Evolutionary conservation across 2,888 invertebrate species (phyloP), one percentile per base, ranked within the genome.

Genomic region (Eupithecia exiguata): DNA sequence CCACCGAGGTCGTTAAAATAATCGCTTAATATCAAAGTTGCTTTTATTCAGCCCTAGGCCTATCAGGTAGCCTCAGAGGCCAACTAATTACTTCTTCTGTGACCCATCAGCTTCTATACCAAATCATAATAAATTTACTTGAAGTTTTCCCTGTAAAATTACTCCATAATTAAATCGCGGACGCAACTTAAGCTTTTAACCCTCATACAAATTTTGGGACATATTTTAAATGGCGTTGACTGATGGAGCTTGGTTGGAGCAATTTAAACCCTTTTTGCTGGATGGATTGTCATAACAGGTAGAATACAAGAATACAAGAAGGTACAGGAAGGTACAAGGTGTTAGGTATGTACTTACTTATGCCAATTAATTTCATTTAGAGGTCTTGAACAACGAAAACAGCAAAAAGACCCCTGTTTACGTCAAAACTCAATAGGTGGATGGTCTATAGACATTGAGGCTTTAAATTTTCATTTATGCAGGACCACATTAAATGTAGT

Each of bases 131-230:
- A 25, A 58, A 25, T 53, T 21, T 53, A 53, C 53, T 53, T 3
- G 10, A 10, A 58, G 21, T 58, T 58, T 58, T 58, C 25, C 25
- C 5, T 62, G 62, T 62, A 62, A 30, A 62, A 62, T 62, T 35
- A 62, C 35, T 62, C 35, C 62, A 18, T 62, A 62, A 62, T 62
- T 62, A 62, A 62, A 62, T 62, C 62, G 35, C 35, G 62, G 30
- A 35, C 16, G 35, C 35, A 30, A 35, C 16, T 35, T 18, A 35
- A 62, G 62, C 62, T 35, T 62, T 62, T 62, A 62, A 62, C 30
- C 35, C 62, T 7, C 35, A 35, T 61, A 61, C 61, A 16, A 61
- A 61, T 61, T 61, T 6, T 61, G 30, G 30, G 30, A 30, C 30
- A 30, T 21, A 0, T 30, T 61, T 2, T 16, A 25, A 61, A 16